Evolutionary conservation across 2,888 invertebrate species (phyloP).

Genomic region (Nyleta sp.): DNA sequence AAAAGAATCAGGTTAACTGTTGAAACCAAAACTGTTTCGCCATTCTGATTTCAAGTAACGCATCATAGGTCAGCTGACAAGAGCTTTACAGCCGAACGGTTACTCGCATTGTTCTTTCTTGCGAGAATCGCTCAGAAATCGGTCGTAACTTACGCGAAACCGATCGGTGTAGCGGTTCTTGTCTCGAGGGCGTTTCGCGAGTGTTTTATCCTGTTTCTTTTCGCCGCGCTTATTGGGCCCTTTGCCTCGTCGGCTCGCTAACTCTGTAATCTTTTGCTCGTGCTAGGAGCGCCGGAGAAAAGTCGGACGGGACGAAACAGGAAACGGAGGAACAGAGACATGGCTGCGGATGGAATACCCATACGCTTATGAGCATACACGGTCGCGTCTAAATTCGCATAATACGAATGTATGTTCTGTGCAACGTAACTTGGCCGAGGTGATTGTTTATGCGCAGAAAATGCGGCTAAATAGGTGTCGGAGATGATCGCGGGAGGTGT

Average conservation of each 20-base stretch:
- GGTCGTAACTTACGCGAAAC: conserved; percentile 16
- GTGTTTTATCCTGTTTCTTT: conserved; percentile 19
- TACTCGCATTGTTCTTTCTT: conserved; percentile 2
- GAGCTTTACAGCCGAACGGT: too few species aligned
- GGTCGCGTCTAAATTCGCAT: too few species aligned
- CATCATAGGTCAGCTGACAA: too few species aligned
- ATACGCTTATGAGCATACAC: too few species aligned
- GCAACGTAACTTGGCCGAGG: conserved; percentile 11
- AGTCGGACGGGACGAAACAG: conserved; percentile 27
- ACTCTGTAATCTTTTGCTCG: conserved; percentile 68
- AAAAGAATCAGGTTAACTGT: too few species aligned
- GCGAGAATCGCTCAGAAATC: conserved; percentile 6
- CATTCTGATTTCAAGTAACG: too few species aligned
- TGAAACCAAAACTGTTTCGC: too few species aligned
- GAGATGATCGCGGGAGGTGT: conserved; percentile 47
- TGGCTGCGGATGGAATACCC: too few species aligned
- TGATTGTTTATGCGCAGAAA: conserved; percentile 58
- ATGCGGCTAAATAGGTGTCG: conserved; percentile 63
- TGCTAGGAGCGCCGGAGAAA: conserved; percentile 24
- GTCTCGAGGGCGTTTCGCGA: conserved; percentile 25
- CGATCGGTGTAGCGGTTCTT: conserved; percentile 8
- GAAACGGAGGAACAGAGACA: too few species aligned
- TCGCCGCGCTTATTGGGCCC: too few species aligned
- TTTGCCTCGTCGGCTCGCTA: conserved; percentile 45
- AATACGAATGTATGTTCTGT: conserved; percentile 17